Conservation (phyloP, 1,140 invertebrate species). For the Delia radicum region DNA sequence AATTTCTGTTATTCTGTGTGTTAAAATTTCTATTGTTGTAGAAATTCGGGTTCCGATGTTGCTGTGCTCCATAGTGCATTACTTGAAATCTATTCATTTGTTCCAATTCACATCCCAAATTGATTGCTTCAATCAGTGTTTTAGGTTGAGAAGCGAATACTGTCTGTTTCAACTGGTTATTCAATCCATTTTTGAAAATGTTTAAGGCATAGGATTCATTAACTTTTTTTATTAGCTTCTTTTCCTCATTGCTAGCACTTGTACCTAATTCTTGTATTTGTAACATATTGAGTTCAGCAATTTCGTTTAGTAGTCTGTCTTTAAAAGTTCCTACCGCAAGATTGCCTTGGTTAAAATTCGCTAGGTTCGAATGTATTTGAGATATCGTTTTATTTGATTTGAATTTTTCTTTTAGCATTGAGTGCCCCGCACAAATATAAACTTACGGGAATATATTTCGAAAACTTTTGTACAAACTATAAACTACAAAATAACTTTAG, state of each 20-base stretch:
- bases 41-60: neutral
- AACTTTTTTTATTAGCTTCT: neutral
- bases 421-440: no score
- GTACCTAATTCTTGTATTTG: neutral
- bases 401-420: neutral
- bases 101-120: neutral
- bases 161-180: neutral
- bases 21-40: neutral
- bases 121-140: neutral
- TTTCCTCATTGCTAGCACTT: neutral
- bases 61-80: neutral
- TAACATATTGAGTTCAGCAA: neutral
- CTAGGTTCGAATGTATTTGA: neutral
- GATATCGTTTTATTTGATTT: neutral
- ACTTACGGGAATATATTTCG: no score
- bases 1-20: neutral
- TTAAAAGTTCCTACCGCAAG: neutral
- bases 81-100: neutral
- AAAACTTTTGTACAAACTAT: no score
- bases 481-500: no score
- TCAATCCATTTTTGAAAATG: neutral
- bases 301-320: neutral
- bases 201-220: neutral
- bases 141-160: neutral
- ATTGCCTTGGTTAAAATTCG: neutral